Percentiles rank a stretch among this genome's conserved stretches.
Conservation (phyloP, 2,888 invertebrate species). For the Pandemis heparana region DNA sequence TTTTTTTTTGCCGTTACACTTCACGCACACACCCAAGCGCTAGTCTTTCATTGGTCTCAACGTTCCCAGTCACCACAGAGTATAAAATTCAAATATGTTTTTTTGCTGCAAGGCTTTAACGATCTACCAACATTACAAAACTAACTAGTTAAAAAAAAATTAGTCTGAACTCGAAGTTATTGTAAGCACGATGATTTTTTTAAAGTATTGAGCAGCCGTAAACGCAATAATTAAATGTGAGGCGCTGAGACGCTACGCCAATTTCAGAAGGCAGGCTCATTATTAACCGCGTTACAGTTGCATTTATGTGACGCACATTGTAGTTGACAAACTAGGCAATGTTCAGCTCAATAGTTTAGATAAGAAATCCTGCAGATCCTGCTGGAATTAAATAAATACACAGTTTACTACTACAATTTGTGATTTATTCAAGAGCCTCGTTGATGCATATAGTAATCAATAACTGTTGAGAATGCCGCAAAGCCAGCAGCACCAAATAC, state of each 20-base stretch:
- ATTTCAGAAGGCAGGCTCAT: too few species aligned
- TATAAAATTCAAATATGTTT: background rate
- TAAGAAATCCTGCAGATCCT: too few species aligned
- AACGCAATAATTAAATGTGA: too few species aligned
- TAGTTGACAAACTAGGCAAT: too few species aligned
- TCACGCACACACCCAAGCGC: conserved; percentile 45
- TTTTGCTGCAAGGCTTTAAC: background rate
- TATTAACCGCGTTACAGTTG: too few species aligned
- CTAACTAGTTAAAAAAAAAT: background rate
- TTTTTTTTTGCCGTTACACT: conserved; percentile 58
- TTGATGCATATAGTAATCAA: conserved; percentile 97
- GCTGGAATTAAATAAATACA: background rate
- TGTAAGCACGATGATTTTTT: too few species aligned
- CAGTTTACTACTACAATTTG: conserved; percentile 18
- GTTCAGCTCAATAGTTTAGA: too few species aligned
- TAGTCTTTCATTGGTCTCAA: conserved; percentile 41
- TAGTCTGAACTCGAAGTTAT: too few species aligned
- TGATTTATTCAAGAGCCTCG: conserved; percentile 55
- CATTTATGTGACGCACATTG: too few species aligned
- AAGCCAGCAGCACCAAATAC: conserved; percentile 98
- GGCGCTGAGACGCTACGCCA: too few species aligned
- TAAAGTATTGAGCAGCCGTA: too few species aligned
- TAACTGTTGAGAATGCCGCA: conserved; percentile 98
- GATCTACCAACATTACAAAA: conserved; percentile 12
- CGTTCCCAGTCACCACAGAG: background rate